A percentile compares a stretch with the other conserved stretches of the same genome.
Evolutionary conservation across 1,140 invertebrate species (phyloP).

Genomic region (Drosophila aff.): DNA sequence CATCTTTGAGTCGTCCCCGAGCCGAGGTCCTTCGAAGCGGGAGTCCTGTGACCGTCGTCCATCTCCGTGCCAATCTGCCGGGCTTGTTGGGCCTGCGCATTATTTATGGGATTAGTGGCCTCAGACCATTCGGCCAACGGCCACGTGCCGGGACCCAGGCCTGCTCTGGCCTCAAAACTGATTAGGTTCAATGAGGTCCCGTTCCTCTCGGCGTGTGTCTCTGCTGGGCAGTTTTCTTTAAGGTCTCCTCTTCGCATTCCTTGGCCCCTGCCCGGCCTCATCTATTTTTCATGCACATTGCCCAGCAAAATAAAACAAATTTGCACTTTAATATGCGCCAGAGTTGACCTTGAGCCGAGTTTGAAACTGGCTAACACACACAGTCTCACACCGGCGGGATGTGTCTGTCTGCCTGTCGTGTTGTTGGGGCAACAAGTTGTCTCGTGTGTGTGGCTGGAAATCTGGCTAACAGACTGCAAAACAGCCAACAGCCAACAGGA

Average conservation of each 20-base stretch:
- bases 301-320: constrained; percentile 76
- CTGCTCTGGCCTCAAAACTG: constrained; percentile 73
- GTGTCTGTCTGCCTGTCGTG: constrained; percentile 24
- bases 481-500: constrained; percentile 36
- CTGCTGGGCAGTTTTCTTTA: constrained; percentile 34
- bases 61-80: constrained; percentile 32
- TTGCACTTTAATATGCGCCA: constrained; percentile 76
- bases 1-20: constrained; percentile 56
- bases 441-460: constrained; percentile 49
- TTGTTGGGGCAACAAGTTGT: constrained; percentile 68
- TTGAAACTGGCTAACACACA: constrained; percentile 35
- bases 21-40: not conserved
- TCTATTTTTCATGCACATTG: constrained; percentile 71
- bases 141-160: constrained; percentile 65
- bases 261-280: constrained; percentile 30
- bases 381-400: constrained; percentile 7
- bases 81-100: constrained; percentile 51
- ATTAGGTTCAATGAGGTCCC: constrained; percentile 79
- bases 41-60: constrained; percentile 17
- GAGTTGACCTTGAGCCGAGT: constrained; percentile 62
- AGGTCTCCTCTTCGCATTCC: not conserved
- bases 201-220: constrained; percentile 19
- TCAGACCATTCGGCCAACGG: constrained; percentile 53
- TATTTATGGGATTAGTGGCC: constrained; percentile 79
- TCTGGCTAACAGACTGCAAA: constrained; percentile 59